Evolutionary conservation across 2,888 invertebrate genomes (phyloP), one percentile per base, ranked within the genome.

Genomic region (Scaeva pyrastri): DNA sequence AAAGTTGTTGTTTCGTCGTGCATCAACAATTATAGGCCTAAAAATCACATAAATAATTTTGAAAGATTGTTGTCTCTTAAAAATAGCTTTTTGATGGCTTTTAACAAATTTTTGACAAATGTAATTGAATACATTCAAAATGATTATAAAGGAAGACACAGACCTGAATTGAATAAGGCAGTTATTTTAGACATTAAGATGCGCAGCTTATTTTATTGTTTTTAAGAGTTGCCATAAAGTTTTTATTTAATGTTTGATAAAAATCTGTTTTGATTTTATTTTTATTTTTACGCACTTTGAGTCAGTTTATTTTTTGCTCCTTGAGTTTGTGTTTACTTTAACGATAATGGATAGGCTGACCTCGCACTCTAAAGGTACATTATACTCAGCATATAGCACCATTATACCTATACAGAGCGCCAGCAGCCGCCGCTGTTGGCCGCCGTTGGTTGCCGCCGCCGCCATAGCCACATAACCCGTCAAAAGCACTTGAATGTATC

Each of bases 281-380:
- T 74, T 52, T 26, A 48, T 56, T 75, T 70, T 23, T 74, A 74
- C 68, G 74, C 74, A 74, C 68, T 68, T 68, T 71, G 3, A 56
- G 48, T 56, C 41, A 26, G 36, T 56, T 39, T 48, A 26, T 75
- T 45, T 55, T 62, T 41, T 68, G 45, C 45, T 70, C 52, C 36
- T n/a, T 48, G 64, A 23, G 14, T 23, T 70, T 11, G 39, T 68
- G 52, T 52, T 84, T 84, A 80, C 71, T 84, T 84, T 84, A 71
- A 84, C 84, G 84, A 84, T 84, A 84, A 84, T 84, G 84, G 79
- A 84, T 75, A 72, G 75, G 71, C 75, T 66, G 80, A 80, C 79
- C 75, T 79, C 66, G 71, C 74, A 1, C 2, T 10, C 10, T 10
- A 52, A 10, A 43, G 21, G 19, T 45, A 39, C 14, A 64, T 75